A percentile compares a stretch with the other conserved stretches of the same genome.
These are phyloP conservation scores for Hypanus sabinus DNA, from an alignment of 2,113 vertebrate genomes.

Conservation along the genomic window DNA sequence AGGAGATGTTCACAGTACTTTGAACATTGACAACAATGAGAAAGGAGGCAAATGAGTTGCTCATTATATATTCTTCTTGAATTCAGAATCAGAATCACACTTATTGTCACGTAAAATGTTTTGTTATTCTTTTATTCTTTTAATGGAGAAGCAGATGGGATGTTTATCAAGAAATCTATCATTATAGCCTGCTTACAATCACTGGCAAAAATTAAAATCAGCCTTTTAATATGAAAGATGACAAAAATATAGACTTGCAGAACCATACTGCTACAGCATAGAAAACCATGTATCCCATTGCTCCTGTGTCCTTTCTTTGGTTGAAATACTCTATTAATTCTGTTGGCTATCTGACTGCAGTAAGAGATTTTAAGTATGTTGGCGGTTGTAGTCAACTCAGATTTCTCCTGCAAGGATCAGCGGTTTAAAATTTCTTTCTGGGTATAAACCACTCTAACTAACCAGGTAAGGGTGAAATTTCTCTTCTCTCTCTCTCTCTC, in stretches of 20 bases:
- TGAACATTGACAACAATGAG: background rate
- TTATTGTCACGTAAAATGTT: no score
- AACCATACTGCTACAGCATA: background rate
- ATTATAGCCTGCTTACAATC: background rate
- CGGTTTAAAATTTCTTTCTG: no score
- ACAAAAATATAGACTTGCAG: background rate
- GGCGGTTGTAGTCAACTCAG: no score
- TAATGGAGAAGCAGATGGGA: background rate
- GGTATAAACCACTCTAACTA: no score
- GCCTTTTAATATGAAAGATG: background rate
- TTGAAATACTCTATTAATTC: background rate
- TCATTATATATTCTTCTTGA: background rate
- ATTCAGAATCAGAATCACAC: no score
- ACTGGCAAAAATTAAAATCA: background rate
- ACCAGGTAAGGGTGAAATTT: no score
- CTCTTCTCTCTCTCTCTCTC: background rate
- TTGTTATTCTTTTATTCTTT: background rate
- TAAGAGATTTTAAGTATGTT: no score
- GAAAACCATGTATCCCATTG: background rate
- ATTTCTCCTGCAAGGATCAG: no score
- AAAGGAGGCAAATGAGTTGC: background rate
- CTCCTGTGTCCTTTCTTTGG: background rate
- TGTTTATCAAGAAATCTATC: background rate
- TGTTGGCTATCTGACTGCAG: no score
- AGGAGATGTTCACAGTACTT: background rate